Conservation (phyloP, 2,797 vertebrate species). For the Monodelphis domestica region DNA sequence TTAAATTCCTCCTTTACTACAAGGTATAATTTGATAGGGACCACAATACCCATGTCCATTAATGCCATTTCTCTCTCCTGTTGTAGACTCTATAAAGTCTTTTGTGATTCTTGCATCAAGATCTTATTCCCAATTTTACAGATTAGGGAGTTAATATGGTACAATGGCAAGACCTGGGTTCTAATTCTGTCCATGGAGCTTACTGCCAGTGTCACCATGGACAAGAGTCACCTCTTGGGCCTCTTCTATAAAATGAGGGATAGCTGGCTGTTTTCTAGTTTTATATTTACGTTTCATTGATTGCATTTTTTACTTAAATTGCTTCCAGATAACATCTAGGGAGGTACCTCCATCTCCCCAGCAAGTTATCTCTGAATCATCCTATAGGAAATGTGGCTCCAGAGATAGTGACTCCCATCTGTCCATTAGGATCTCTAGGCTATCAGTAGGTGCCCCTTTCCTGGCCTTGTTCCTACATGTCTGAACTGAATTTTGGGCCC, state of each 20-base stretch:
- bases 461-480: neutral
- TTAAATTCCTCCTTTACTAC: neutral
- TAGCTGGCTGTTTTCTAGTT: neutral
- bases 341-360: neutral
- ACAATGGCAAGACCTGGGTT: neutral
- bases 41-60: neutral
- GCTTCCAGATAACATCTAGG: slow-evolving; percentile 10
- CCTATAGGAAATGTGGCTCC: neutral
- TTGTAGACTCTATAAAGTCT: neutral
- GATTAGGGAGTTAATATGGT: neutral
- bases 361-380: neutral
- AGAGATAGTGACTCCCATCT: neutral
- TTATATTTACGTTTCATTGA: neutral
- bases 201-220: neutral
- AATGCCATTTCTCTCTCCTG: neutral
- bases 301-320: neutral
- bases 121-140: neutral
- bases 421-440: neutral
- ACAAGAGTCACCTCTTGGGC: neutral
- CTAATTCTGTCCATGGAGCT: neutral
- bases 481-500: slow-evolving; percentile 22
- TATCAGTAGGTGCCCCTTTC: neutral
- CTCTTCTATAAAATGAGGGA: neutral
- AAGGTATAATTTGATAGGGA: neutral
- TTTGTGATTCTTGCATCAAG: neutral